Base-by-base conservation (phyloP, 2,113 vertebrate genomes). In the Actenoides lindsayi region DNA sequence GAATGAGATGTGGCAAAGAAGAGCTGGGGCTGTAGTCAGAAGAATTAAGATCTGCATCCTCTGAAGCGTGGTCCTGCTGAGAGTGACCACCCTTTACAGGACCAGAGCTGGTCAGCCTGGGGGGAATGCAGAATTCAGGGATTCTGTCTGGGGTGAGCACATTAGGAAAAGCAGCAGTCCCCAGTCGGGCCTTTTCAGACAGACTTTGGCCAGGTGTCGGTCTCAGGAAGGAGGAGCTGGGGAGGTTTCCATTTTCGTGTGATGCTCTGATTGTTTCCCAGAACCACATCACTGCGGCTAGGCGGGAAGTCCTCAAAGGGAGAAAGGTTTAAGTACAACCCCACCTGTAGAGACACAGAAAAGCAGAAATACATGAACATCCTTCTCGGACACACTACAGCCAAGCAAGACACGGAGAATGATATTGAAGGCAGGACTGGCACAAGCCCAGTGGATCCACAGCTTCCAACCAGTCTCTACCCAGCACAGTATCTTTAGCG, bases 81-180 rank as follows among this genome's bases (percentile, higher is more conserved):
- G 76, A 87, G 23, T 74, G 39, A 19, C 33, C 33, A 9, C 74
- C 82, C 50, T 81, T 80, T 11, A 30, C 13, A 48, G 37, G 44
- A 37, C 15, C 77, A 39, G 79, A 51, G 42, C 16, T 33, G 10
- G 27, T 76, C 77, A 98, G 87, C n/a, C 97, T 68, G 3, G 98
- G 98, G 1, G 98, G 98, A 54, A 98, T 98, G 87, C 97, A 98
- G 87, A 98, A 98, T 39, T 98, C 97, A 0, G 98, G 98, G 62
- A 98, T 98, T 67, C 96, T 97, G 42, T 96, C 98, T 2, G 98
- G 98, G 8, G 98, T 98, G 42, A 98, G 95, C 57, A 98, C 97
- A 31, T 98, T 98, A 48, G 95, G 70, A 71, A 96, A 98, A 42
- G 92, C 81, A 46, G 84, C 77, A 46, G 85, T 56, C 15, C 87